A percentile compares a stretch with the other conserved stretches of the same genome.
phyloP scores from a whole-genome alignment of 2,113 vertebrate genomes.

The Tychaedon coryphoeus region DNA sequence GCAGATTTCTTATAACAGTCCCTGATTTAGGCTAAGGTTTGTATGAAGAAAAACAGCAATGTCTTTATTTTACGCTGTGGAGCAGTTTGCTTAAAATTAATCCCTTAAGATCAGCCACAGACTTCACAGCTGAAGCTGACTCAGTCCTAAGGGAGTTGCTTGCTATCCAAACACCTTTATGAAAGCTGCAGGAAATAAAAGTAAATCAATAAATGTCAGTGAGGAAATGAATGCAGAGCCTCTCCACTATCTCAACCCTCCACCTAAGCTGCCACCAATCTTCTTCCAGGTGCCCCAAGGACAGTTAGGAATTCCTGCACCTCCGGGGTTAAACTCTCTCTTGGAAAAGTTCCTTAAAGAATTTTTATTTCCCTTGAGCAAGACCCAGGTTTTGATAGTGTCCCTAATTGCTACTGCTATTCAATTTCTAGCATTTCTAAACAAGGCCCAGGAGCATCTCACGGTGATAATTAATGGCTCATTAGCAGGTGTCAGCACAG shows the following conservation, averaged over 20 bases:
- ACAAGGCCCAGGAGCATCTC: rapidly evolving
- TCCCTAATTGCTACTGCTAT: not conserved
- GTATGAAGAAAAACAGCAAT: rapidly evolving
- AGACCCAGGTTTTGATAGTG: not conserved
- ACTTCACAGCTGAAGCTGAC: not conserved
- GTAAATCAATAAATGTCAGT: not conserved
- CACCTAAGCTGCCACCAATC: not conserved
- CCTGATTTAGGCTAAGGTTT: too few relatives aligned
- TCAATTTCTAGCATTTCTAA: not conserved
- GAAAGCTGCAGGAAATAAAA: not conserved
- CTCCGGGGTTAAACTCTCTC: not conserved
- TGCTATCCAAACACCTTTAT: not conserved
- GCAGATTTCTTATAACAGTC: not conserved
- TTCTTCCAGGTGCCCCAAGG: not conserved
- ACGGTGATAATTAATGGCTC: not conserved
- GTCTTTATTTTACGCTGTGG: not conserved
- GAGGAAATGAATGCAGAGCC: not conserved
- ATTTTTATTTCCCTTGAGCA: not conserved
- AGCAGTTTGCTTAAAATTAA: not conserved
- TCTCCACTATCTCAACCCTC: not conserved
- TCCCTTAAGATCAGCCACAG: not conserved
- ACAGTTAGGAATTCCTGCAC: not conserved
- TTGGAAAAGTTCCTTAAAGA: not conserved
- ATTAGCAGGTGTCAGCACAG: not conserved
- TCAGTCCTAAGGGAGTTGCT: not conserved